Percentiles rank a stretch among this genome's conserved stretches.
phyloP scores from a whole-genome alignment of 2,113 vertebrate genomes.

The Opisthocomus hoazin region DNA sequence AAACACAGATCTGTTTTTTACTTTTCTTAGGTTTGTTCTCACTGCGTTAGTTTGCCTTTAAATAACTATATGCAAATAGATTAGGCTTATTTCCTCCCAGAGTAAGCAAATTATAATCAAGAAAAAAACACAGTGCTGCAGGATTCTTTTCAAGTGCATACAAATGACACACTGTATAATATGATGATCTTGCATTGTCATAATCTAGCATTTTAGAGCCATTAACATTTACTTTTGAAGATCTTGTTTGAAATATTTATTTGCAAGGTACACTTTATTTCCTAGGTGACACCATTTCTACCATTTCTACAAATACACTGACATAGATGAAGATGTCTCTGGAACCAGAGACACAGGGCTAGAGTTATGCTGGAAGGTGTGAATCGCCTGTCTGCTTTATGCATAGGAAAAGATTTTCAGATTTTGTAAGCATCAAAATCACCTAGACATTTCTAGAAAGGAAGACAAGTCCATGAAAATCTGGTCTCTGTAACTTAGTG shows the following conservation, averaged over 20 bases:
- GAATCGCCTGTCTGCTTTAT: not conserved
- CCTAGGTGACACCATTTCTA: not conserved
- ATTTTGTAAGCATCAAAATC: not conserved
- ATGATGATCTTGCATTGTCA: not conserved
- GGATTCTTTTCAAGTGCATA: not conserved
- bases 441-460: not conserved
- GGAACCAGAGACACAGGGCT: not conserved
- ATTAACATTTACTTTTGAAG: conserved; percentile 16
- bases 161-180: not conserved
- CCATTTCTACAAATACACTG: not conserved
- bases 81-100: not conserved
- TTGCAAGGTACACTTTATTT: not conserved
- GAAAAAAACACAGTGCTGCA: not conserved
- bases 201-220: not conserved
- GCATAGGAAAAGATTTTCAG: not conserved
- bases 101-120: not conserved
- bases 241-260: conserved; percentile 11
- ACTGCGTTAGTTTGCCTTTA: not conserved
- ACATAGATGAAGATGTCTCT: not conserved
- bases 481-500: not conserved
- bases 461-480: not conserved
- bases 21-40: not conserved
- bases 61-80: not conserved
- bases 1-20: not conserved
- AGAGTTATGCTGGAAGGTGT: not conserved